Evolutionary conservation across 2,113 vertebrate genomes (phyloP).

Genomic region (Grammomys dolichurus): DNA sequence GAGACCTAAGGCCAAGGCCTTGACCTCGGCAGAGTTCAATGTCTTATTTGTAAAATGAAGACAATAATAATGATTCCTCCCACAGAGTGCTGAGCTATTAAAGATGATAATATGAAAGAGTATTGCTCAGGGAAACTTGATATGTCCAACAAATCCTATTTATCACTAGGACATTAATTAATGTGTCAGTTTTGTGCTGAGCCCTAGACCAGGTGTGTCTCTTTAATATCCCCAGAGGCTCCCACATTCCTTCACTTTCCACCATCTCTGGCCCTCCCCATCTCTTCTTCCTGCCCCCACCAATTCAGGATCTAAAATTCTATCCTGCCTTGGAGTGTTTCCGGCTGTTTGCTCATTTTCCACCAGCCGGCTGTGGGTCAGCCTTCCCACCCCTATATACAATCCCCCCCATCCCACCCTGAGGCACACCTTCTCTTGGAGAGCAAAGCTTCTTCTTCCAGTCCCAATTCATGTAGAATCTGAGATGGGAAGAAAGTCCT

Average conservation of each 20-base stretch:
- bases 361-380: not conserved
- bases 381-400: not conserved
- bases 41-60: slow-evolving; percentile 30
- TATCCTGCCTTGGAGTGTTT: slow-evolving; percentile 67
- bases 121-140: not conserved
- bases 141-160: slow-evolving; percentile 32
- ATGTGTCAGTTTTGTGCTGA: slow-evolving; percentile 29
- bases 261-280: slow-evolving; percentile 16
- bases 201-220: slow-evolving; percentile 35
- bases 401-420: not conserved
- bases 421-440: not conserved
- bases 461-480: not conserved
- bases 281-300: slow-evolving; percentile 57
- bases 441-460: not conserved
- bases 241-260: slow-evolving; percentile 47
- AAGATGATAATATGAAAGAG: slow-evolving; percentile 1
- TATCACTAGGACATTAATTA: slow-evolving; percentile 71
- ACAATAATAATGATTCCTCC: not conserved
- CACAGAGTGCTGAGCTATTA: not conserved
- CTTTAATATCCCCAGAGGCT: slow-evolving; percentile 43
- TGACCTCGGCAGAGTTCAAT: slow-evolving; percentile 16
- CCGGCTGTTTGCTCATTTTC: slow-evolving; percentile 73
- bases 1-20: not conserved
- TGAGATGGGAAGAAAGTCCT: not conserved
- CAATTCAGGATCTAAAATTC: slow-evolving; percentile 69